Evolutionary conservation across 2,888 invertebrate species (phyloP), one percentile per base, ranked within the genome.

Genomic region (Halictus ligatus): DNA sequence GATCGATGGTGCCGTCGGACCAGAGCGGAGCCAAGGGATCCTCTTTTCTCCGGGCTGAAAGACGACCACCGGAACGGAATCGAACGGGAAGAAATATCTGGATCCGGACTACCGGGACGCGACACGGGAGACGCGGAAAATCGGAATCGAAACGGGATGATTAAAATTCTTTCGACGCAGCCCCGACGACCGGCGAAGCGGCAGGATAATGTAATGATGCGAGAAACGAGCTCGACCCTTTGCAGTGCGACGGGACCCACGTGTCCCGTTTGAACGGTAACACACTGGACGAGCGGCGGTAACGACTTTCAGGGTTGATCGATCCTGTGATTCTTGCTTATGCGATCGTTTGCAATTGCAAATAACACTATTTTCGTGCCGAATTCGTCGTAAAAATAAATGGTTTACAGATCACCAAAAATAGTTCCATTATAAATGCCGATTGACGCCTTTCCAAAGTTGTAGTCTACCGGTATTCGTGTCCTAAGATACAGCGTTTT

Each of bases 1-100:
- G 90, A 90, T 90, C 84, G 90, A 90, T 90, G 90, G 80, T 75
- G 78, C 69, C 78, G 18, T 60, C 76, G 80, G 72, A 50, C 48
- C 67, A 35, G 78, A 60, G 43, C 75, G 1, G 58, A 58, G 84
- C 73, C 64, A 21, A 35, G 35, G 84, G 21, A 84, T 89, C 77
- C 80, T 46, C 80, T 48, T 25, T 72, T 73, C 75, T 73, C 54
- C 84, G 86, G 86, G 81, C 77, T 60, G 84, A 78, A 25, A 78
- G 79, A 83, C 84, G 48, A 71, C 67, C 76, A n/a, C 64, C 64
- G 64, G 64, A 64, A 64, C 64, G 29, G 18, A 64, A 29, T 64
- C 64, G 64, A 64, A 64, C 50, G 29, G 4, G 29, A 71, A 77
- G 76, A 78, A 80, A 80, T 78, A 82, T 81, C 50, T n/a, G 13